Evolutionary conservation across 2,888 invertebrate genomes (phyloP), one percentile per base, ranked within the genome.

Genomic region (Linnaemya tessellans): DNA sequence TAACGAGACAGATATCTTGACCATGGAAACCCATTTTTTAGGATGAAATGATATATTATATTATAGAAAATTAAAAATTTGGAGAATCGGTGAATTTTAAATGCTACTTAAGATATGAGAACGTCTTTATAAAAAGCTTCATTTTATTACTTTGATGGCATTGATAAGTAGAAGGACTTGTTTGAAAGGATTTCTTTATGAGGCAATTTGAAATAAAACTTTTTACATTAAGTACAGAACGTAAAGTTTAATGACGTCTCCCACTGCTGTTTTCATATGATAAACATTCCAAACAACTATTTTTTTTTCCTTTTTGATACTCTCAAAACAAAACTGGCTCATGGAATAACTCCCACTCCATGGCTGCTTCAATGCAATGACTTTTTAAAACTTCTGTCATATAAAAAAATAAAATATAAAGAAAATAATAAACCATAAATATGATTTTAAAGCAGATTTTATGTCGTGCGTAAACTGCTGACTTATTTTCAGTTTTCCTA

Each of bases 391-490:
- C 20, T 7, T 18, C n/a, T 18, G 4, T 51, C 60, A 8, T 4
- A 46, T 9, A 20, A 62, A 49, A 51, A 54, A 3, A 1, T 7
- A 49, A 46, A n/a, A n/a, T n/a, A n/a, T 5, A 49, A 62, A 51
- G n/a, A 60, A 22, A 18, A 56, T 11, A 41, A 41, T 41, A 41
- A 41, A 13, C 13, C 10, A 41, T 13, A 41, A 35, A 67, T 74
- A 51, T 51, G 8, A 7, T 74, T 49, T 7, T 65, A 22, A 54
- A 43, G n/a, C 3, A 49, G 49, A 68, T 68, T 68, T 49, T 49
- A 49, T 60, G 38, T 68, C 49, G 67, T 78, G 68, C 49, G 49
- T 78, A 78, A 68, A 41, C 18, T 68, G 49, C 25, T 18, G 46
- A 10, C 68, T 58, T 46, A 9, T 58, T 41, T 77, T 58, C 10